Percentiles rank a stretch among this genome's conserved stretches.
phyloP scores from a whole-genome alignment of 2,113 vertebrate genomes.

The Onychostruthus taczanowskii region DNA sequence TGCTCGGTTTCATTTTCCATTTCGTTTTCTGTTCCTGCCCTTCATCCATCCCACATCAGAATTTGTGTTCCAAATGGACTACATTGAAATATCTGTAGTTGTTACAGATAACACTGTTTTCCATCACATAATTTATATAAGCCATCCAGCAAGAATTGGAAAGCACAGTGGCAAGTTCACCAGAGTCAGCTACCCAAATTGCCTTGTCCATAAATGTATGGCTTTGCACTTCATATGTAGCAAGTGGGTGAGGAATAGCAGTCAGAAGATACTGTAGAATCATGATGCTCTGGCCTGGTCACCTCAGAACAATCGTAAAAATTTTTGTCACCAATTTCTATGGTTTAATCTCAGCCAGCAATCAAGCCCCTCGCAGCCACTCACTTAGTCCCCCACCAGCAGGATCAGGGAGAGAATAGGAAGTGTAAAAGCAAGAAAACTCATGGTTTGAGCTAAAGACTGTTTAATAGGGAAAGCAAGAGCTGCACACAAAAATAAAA shows the following conservation, averaged over 20 bases:
- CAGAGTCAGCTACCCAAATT: background rate
- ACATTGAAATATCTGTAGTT: background rate
- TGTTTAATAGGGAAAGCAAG: background rate
- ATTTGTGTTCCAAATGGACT: background rate
- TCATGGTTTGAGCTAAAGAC: background rate
- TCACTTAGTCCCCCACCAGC: accelerated
- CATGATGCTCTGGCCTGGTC: background rate
- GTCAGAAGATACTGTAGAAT: background rate
- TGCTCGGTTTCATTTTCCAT: background rate
- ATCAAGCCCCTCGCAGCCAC: accelerated
- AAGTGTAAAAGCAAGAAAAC: background rate
- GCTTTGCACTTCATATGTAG: background rate
- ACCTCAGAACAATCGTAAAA: background rate
- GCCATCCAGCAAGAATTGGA: background rate
- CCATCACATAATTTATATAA: background rate
- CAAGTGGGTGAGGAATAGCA: background rate
- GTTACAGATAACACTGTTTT: background rate
- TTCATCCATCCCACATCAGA: background rate
- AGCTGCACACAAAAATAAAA: background rate
- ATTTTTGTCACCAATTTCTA: background rate
- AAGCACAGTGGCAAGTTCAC: background rate
- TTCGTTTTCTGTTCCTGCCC: background rate
- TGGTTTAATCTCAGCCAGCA: background rate
- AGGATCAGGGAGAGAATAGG: background rate
- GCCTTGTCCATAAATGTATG: background rate